Conservation (phyloP, 2,888 invertebrate species). For the Hipparchia semele region DNA sequence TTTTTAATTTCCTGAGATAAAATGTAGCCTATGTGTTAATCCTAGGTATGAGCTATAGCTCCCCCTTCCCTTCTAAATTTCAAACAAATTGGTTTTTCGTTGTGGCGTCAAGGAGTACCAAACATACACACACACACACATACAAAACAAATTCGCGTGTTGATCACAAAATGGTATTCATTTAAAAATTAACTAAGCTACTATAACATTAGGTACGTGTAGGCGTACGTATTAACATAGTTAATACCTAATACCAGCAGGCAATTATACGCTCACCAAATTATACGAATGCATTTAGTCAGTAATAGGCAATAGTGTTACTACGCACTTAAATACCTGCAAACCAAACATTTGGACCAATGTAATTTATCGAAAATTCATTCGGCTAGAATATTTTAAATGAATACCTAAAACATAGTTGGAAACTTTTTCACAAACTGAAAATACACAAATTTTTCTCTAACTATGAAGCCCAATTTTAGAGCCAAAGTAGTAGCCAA, state of each 20-base stretch:
- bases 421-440: neutral
- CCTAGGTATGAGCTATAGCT: too few species aligned
- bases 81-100: too few species aligned
- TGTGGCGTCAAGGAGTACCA: too few species aligned
- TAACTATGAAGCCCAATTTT: neutral
- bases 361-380: neutral
- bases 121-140: too few species aligned
- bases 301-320: slow-evolving; percentile 1
- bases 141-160: neutral
- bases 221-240: neutral
- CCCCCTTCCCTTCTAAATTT: too few species aligned
- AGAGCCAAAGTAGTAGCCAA: neutral
- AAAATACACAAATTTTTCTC: slow-evolving; percentile 4
- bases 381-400: neutral
- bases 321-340: neutral
- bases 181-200: slow-evolving; percentile 1
- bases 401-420: neutral
- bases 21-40: too few species aligned
- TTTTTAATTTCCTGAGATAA: too few species aligned
- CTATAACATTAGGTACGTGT: neutral
- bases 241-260: slow-evolving; percentile 7
- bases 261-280: slow-evolving; percentile 5
- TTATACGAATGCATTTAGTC: neutral
- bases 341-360: neutral
- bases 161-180: slow-evolving; percentile 3